Percentiles rank a stretch among this genome's conserved stretches.
Evolutionary conservation across 2,888 invertebrate species (phyloP).

Genomic region (Acronicta leporina): DNA sequence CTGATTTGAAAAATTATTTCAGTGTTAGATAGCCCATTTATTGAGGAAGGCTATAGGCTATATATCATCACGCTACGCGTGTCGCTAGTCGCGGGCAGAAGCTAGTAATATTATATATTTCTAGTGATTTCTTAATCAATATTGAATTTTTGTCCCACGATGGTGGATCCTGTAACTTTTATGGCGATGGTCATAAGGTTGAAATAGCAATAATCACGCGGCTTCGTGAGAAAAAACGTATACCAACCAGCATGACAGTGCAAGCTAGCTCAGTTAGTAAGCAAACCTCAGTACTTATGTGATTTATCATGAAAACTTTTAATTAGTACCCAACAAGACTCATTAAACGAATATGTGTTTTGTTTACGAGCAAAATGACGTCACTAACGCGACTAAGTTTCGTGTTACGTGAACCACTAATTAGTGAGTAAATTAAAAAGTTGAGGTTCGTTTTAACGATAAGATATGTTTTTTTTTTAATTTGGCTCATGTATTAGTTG

Average conservation of each 20-base stretch:
- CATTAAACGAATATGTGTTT: slow-evolving; percentile 28
- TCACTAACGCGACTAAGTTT: slow-evolving; percentile 5
- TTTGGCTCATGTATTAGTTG: background rate
- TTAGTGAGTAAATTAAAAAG: slow-evolving; percentile 41
- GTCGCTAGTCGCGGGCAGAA: no score
- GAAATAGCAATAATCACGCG: no score
- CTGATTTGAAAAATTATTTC: no score
- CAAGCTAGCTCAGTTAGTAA: slow-evolving; percentile 12
- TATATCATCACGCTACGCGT: no score
- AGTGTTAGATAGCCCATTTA: no score
- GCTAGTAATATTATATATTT: no score
- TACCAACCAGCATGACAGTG: slow-evolving; percentile 3
- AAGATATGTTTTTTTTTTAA: slow-evolving; percentile 8
- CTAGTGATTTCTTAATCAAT: slow-evolving; percentile 4
- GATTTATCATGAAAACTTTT: slow-evolving; percentile 28
- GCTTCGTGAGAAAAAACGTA: no score
- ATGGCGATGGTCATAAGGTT: no score
- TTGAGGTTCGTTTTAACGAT: slow-evolving; percentile 18
- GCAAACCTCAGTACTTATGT: slow-evolving; percentile 4
- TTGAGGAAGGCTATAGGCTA: no score
- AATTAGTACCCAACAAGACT: slow-evolving; percentile 30
- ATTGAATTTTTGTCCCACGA: no score
- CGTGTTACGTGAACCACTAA: slow-evolving; percentile 31
- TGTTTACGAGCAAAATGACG: slow-evolving; percentile 17
- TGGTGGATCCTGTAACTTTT: no score